Conservation (phyloP, 2,113 vertebrate species). For the Psittacus erithacus region DNA sequence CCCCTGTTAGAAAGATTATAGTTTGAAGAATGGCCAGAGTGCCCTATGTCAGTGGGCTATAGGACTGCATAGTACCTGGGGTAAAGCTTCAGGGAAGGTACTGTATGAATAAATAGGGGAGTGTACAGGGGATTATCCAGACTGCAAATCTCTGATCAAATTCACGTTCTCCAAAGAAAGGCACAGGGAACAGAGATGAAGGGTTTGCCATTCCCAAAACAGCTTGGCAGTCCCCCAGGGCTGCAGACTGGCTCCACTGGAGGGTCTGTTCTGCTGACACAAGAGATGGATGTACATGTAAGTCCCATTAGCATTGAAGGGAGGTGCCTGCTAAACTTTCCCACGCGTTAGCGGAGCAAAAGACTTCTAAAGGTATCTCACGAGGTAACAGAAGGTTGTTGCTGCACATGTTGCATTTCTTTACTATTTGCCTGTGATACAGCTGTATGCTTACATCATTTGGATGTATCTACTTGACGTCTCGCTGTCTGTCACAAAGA, state of each 20-base stretch:
- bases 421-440: background rate
- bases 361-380: conserved; percentile 8
- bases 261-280: conserved; percentile 46
- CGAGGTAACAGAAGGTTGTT: background rate
- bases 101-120: background rate
- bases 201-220: background rate
- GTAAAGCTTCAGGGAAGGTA: background rate
- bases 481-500: conserved; percentile 18
- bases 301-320: conserved; percentile 42
- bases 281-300: conserved; percentile 35
- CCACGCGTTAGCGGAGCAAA: background rate
- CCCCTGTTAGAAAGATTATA: background rate
- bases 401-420: background rate
- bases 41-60: background rate
- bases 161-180: background rate
- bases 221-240: conserved; percentile 37
- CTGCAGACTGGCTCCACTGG: background rate
- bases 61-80: background rate
- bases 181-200: background rate
- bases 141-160: background rate
- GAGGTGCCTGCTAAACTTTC: conserved; percentile 54
- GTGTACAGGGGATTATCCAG: background rate
- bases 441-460: background rate
- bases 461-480: background rate
- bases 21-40: background rate